Percentiles rank a stretch among this genome's conserved stretches.
These are phyloP conservation scores for Astropecten irregularis DNA, from an alignment of 53 echinoderm and acorn worm genomes.

Conservation along the genomic window DNA sequence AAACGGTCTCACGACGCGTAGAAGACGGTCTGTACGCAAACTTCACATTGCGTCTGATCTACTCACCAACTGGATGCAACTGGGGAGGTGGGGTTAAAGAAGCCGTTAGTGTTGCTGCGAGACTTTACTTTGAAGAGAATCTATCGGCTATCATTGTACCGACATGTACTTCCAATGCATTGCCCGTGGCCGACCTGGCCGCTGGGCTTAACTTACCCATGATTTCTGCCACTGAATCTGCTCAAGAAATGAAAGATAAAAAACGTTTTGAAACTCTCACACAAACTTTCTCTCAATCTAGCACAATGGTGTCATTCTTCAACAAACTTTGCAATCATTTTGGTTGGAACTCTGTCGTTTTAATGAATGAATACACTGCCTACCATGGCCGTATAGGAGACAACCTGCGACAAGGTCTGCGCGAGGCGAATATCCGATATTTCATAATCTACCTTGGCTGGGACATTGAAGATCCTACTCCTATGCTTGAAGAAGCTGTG, in stretches of 20 bases:
- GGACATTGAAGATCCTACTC: not conserved
- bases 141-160: constrained; percentile 41
- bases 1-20: constrained; percentile 61
- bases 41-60: constrained; percentile 42
- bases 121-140: not conserved
- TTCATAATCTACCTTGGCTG: not conserved
- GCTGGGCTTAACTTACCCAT: constrained; percentile 70
- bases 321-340: not conserved
- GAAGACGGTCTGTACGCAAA: constrained; percentile 53
- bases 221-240: constrained; percentile 31
- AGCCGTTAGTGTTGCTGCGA: constrained; percentile 8
- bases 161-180: constrained; percentile 61
- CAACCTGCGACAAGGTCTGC: not conserved
- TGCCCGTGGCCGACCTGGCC: constrained; percentile 69
- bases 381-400: no score
- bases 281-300: not conserved
- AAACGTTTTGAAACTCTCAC: constrained; percentile 43
- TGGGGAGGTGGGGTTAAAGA: constrained; percentile 16
- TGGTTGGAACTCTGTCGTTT: not conserved
- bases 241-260: constrained; percentile 51
- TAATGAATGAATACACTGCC: not conserved
- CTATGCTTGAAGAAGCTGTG: constrained; percentile 17
- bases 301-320: constrained; percentile 1
- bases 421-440: not conserved
- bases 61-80: not conserved